These are phyloP conservation scores for Eristalis arbustorum DNA, from an alignment of 2,888 invertebrate species.

Conservation along the genomic window DNA sequence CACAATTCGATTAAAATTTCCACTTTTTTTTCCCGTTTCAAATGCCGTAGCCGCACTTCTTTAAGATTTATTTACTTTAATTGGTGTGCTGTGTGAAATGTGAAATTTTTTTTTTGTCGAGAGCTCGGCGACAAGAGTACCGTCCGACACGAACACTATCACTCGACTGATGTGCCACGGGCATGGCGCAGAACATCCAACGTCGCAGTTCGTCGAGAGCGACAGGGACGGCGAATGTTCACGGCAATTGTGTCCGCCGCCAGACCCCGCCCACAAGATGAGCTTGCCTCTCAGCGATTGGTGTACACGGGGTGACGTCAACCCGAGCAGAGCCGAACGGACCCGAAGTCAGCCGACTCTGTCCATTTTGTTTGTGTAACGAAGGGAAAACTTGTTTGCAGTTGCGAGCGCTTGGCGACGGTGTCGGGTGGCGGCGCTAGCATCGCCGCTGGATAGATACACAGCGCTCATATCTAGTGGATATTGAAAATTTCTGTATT, in stretches of 20 bases:
- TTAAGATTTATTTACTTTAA: conserved; percentile 8
- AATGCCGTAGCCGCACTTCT: not conserved
- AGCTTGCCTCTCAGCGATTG: conserved; percentile 53
- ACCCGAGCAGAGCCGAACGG: conserved; percentile 63
- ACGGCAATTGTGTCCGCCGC: conserved; percentile 6
- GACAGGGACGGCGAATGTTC: conserved; percentile 25
- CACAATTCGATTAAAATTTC: not conserved
- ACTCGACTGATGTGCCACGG: conserved; percentile 72
- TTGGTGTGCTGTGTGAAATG: not conserved
- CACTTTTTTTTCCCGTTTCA: not conserved
- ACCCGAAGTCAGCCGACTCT: conserved; percentile 66
- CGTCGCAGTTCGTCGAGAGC: conserved; percentile 28
- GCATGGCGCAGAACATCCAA: conserved; percentile 57
- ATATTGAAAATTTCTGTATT: conserved; percentile 32
- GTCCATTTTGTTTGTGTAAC: conserved; percentile 73
- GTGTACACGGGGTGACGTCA: conserved; percentile 71
- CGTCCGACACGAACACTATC: conserved; percentile 70
- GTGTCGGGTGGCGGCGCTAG: conserved; percentile 54
- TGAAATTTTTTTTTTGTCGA: conserved; percentile 18
- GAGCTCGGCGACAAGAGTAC: conserved; percentile 27
- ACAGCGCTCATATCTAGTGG: conserved; percentile 48
- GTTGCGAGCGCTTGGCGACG: conserved; percentile 37
- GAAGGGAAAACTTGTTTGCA: conserved; percentile 62
- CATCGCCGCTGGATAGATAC: conserved; percentile 54
- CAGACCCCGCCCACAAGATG: conserved; percentile 44